Evolutionary conservation across 2,888 invertebrate genomes (phyloP).

Genomic region (Synanthedon formicaeformis): DNA sequence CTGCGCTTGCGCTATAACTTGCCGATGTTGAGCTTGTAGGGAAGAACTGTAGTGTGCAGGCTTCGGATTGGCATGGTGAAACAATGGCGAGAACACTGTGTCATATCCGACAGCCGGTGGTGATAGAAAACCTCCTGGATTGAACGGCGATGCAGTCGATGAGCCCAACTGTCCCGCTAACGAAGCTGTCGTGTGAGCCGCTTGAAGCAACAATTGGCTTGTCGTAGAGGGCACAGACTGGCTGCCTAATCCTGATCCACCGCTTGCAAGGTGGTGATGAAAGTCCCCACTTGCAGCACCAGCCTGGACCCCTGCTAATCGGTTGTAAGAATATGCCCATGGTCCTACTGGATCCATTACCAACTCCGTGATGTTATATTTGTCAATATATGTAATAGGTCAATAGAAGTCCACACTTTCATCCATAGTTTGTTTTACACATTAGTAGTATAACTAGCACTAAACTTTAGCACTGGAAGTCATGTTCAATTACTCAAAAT

Average conservation of each 20-base stretch:
- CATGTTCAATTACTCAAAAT: slow-evolving; percentile 35
- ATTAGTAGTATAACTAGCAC: slow-evolving; percentile 43
- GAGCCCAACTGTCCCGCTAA: slow-evolving; percentile 74
- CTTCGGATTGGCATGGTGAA: slow-evolving; percentile 82
- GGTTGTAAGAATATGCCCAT: slow-evolving; percentile 90
- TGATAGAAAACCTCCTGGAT: slow-evolving; percentile 79
- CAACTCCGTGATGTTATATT: slow-evolving; percentile 59
- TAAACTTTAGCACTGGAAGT: slow-evolving; percentile 42
- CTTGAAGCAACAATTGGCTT: slow-evolving; percentile 76
- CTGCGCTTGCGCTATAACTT: slow-evolving; percentile 72
- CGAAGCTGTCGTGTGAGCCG: slow-evolving; percentile 72
- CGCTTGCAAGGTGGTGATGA: slow-evolving; percentile 76
- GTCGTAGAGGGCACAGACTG: slow-evolving; percentile 74
- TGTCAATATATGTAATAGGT: slow-evolving; percentile 57
- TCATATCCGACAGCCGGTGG: slow-evolving; percentile 84
- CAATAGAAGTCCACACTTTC: slow-evolving; percentile 66
- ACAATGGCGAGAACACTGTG: slow-evolving; percentile 84
- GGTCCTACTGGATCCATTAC: slow-evolving; percentile 92
- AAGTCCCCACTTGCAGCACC: slow-evolving; percentile 76
- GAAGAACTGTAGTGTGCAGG: slow-evolving; percentile 79
- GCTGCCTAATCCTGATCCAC: slow-evolving; percentile 62
- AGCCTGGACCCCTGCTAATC: slow-evolving; percentile 79
- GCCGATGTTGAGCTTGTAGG: slow-evolving; percentile 76
- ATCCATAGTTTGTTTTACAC: slow-evolving; percentile 64
- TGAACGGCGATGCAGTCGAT: slow-evolving; percentile 74